Evolutionary conservation across 2,888 invertebrate genomes (phyloP).

Genomic region (Amiota mariae): DNA sequence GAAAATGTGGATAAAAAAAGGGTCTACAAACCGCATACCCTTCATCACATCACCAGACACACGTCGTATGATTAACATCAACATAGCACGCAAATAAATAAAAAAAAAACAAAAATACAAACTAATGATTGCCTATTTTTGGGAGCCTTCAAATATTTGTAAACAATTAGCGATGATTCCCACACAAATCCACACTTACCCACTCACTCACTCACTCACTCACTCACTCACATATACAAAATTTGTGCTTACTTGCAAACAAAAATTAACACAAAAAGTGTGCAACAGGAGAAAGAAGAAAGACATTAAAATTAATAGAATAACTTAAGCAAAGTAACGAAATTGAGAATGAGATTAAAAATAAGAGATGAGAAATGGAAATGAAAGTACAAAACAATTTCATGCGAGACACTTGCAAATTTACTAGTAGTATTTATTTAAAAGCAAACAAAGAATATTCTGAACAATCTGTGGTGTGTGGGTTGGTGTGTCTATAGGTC

Average conservation of each 20-base stretch:
- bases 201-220: too few relatives aligned
- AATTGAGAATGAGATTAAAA: background rate
- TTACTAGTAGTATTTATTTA: background rate
- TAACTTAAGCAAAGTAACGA: background rate
- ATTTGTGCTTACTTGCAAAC: slow-evolving; percentile 11
- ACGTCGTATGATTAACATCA: too few relatives aligned
- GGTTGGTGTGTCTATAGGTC: slow-evolving; percentile 2
- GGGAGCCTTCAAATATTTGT: slow-evolving; percentile 49
- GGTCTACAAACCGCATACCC: too few relatives aligned
- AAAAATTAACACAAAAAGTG: background rate
- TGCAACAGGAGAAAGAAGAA: too few relatives aligned
- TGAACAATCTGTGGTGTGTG: background rate
- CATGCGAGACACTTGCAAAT: slow-evolving; percentile 17
- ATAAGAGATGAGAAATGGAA: background rate
- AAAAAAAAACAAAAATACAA: too few relatives aligned
- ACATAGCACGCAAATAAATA: too few relatives aligned
- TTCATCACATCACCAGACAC: too few relatives aligned
- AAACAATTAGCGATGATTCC: slow-evolving; percentile 56
- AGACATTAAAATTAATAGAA: background rate
- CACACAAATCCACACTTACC: too few relatives aligned
- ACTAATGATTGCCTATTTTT: too few relatives aligned
- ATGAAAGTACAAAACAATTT: background rate
- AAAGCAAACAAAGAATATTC: background rate
- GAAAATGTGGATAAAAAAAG: too few relatives aligned
- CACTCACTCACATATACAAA: slow-evolving; percentile 29